Evolutionary conservation across 2,113 vertebrate genomes (phyloP).

Genomic region (Megaceryle maxima): DNA sequence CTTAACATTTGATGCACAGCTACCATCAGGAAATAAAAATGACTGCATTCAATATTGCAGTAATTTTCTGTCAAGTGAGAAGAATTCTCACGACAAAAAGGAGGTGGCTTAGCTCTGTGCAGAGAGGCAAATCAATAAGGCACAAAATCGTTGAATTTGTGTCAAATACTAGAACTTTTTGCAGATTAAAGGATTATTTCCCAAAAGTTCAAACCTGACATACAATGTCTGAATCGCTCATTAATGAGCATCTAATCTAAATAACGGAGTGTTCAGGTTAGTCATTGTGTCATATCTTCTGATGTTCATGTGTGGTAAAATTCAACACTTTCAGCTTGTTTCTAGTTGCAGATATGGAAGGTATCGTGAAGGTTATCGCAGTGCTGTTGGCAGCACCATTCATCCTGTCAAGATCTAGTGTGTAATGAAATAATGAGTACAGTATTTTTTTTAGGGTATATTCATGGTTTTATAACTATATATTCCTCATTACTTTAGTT

Average conservation of each 20-base stretch:
- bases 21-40: background rate
- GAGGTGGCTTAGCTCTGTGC: background rate
- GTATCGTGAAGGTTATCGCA: background rate
- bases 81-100: background rate
- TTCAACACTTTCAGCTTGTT: background rate
- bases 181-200: conserved; percentile 8
- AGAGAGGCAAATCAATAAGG: background rate
- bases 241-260: background rate
- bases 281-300: background rate
- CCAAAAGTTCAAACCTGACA: background rate
- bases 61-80: background rate
- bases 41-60: background rate
- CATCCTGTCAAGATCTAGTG: background rate
- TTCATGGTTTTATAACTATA: background rate
- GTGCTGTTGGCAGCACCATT: background rate
- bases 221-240: background rate
- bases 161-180: background rate
- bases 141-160: background rate
- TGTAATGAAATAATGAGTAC: background rate
- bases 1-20: background rate
- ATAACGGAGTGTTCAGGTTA: background rate
- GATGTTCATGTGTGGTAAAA: background rate
- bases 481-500: background rate
- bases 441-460: background rate
- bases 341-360: background rate